phyloP scores from a whole-genome alignment of 2,888 invertebrate genomes.

The Zele albiditarsus region DNA sequence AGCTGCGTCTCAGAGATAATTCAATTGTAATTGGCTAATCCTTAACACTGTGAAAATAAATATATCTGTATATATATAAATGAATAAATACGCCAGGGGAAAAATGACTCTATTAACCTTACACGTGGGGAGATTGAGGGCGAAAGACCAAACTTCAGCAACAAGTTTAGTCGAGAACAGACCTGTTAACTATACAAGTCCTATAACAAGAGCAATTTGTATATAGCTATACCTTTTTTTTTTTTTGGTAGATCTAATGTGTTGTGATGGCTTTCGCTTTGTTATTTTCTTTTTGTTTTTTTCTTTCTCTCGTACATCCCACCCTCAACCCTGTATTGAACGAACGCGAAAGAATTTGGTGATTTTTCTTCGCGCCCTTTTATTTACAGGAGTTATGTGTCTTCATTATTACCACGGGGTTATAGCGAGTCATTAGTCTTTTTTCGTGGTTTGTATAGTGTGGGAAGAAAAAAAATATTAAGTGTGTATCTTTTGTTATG shows the following conservation, averaged over 20 bases:
- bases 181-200: constrained; percentile 65
- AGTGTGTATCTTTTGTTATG: neutral
- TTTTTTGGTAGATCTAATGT: neutral
- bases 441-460: neutral
- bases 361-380: neutral
- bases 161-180: constrained; percentile 66
- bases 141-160: constrained; percentile 54
- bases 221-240: constrained; percentile 50
- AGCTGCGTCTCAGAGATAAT: constrained; percentile 61
- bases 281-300: constrained; percentile 26
- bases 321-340: neutral
- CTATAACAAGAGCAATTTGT: constrained; percentile 69
- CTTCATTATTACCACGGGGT: neutral
- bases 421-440: neutral
- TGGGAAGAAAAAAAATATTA: neutral
- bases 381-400: constrained; percentile 2
- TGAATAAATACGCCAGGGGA: constrained; percentile 53
- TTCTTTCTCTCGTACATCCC: neutral
- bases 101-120: constrained; percentile 72
- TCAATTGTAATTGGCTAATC: constrained; percentile 72
- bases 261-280: constrained; percentile 29
- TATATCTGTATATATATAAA: constrained; percentile 18
- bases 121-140: constrained; percentile 44
- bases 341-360: constrained; percentile 5
- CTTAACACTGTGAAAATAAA: constrained; percentile 59